Conservation (phyloP, 2,797 vertebrate genomes). For the Crax fasciolata region DNA sequence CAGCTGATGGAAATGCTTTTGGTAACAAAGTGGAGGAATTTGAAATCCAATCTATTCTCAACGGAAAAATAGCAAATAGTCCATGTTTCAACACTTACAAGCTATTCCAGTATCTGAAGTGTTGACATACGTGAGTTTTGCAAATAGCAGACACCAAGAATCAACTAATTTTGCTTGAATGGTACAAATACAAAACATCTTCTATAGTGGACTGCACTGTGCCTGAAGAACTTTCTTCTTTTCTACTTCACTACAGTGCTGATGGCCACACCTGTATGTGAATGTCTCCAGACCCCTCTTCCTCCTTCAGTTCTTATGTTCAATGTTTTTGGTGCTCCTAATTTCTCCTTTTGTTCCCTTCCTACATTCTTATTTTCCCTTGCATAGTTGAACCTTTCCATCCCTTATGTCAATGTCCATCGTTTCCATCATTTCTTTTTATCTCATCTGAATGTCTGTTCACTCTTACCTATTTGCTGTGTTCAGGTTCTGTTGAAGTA, state of each 20-base stretch:
- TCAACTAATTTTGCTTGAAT: background rate
- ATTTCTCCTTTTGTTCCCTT: background rate
- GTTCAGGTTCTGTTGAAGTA: background rate
- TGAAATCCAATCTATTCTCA: conserved; percentile 75
- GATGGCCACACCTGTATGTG: background rate
- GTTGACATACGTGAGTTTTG: conserved; percentile 34
- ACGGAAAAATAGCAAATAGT: conserved; percentile 39
- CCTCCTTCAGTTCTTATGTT: background rate
- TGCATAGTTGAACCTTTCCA: background rate
- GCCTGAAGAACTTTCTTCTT: background rate
- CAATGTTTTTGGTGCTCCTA: background rate
- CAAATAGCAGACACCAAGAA: background rate
- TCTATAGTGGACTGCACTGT: background rate
- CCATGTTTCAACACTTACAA: conserved; percentile 41
- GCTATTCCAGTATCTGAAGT: conserved; percentile 13
- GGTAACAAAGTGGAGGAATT: conserved; percentile 59
- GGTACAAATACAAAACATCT: background rate
- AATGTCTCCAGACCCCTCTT: background rate
- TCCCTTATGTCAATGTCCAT: background rate
- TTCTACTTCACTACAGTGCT: background rate
- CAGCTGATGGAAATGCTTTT: conserved; percentile 77
- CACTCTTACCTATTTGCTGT: background rate
- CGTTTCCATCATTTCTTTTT: background rate
- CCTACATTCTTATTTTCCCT: background rate
- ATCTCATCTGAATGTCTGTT: conserved; percentile 14